Evolutionary conservation across 2,888 invertebrate genomes (phyloP), one percentile per base, ranked within the genome.

Genomic region (Archips crataeganus): DNA sequence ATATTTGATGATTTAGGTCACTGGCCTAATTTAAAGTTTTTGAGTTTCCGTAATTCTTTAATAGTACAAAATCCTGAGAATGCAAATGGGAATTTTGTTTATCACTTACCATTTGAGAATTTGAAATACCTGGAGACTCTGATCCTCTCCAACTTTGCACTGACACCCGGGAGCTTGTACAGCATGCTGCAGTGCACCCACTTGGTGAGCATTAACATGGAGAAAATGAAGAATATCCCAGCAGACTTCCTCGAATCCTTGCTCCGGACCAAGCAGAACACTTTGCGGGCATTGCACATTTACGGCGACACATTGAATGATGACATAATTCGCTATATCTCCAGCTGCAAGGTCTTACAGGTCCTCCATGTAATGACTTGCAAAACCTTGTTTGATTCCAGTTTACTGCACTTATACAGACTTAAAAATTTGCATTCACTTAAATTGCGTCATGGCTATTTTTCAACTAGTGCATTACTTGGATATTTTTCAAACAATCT

Each of bases 171-270:
- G 76, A 95, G 95, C 83, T 84, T 95, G 47, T 93, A 93, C 76
- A 92, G 90, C 75, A 95, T 95, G 95, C 83, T 94, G 71, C 90
- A 91, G 75, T 95, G 95, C 83, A 86, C 85, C 36, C 86, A 92
- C 82, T 89, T 95, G 84, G 90, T 91, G 79, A 93, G 94, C 85
- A 93, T 95, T 81, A 95, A 91, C 77, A 95, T 95, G 91, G 95
- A 95, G 75, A 95, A 95, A 81, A 95, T 95, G 95, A 95, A 94
- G 78, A 95, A 95, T 81, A 95, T 95, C 76, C 95, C 95, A 8
- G 89, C 91, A 70, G 92, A 93, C 77, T 95, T 95, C 78, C 82
- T 95, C 70, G 94, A 94, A 84, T 91, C 93, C 77, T 87, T 95
- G 75, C 81, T 95, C 57, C 85, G 84, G 78, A 91, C 88, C 6